These are phyloP conservation scores for Amorpha juglandis DNA, from an alignment of 2,888 invertebrate genomes.

Conservation along the genomic window DNA sequence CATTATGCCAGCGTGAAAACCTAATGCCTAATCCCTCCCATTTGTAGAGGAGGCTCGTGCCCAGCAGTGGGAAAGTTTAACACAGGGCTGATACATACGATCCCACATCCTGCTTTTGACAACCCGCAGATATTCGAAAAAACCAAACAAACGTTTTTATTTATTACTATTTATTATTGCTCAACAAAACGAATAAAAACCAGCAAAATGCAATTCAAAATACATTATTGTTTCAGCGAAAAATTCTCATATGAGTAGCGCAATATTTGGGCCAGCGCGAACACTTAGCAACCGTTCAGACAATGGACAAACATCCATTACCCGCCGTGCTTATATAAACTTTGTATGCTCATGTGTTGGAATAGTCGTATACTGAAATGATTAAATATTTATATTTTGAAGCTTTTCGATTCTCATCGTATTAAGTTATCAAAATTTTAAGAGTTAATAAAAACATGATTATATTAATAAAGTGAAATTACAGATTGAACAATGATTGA, in stretches of 20 bases:
- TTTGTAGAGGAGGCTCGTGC: no score
- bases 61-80: no score
- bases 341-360: conserved; percentile 10
- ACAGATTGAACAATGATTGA: neutral
- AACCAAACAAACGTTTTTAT: neutral
- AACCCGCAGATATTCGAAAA: neutral
- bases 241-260: conserved; percentile 1
- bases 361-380: neutral
- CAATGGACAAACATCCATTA: conserved; percentile 27
- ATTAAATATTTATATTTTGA: neutral
- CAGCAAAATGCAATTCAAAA: neutral
- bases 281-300: conserved; percentile 27
- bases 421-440: no score
- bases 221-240: neutral
- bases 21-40: no score
- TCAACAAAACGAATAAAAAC: no score
- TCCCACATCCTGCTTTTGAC: no score
- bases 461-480: no score
- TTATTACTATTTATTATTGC: neutral
- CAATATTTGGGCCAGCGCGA: conserved; percentile 8
- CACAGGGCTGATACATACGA: no score
- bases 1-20: no score
- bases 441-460: no score
- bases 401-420: no score
- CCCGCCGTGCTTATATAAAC: conserved; percentile 9